Percentiles rank a stretch among this genome's conserved stretches.
Conservation (phyloP, 2,888 invertebrate species). For the Alcis repandata region DNA sequence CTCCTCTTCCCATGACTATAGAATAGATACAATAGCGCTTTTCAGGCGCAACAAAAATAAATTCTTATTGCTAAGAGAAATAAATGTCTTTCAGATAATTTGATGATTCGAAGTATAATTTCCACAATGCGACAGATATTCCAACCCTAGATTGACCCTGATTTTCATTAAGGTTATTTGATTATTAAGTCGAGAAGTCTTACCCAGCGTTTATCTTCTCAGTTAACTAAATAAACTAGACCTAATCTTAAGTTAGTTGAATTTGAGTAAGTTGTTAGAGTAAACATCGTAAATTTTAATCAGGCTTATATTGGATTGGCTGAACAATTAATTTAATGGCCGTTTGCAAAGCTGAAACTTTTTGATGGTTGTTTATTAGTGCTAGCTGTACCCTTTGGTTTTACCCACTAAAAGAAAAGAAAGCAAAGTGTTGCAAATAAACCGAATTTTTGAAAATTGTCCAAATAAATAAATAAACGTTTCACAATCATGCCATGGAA, state of each 20-base stretch:
- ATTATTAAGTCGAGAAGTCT: conserved; percentile 21
- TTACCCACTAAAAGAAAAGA: no score
- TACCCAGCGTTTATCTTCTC: conserved; percentile 21
- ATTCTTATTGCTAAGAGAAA: no score
- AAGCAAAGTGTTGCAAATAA: no score
- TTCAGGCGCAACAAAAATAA: no score
- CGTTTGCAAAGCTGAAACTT: conserved; percentile 3
- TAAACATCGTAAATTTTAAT: conserved; percentile 32
- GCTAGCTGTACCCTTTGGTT: background rate
- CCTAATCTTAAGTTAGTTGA: conserved; percentile 28
- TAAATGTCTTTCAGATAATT: no score
- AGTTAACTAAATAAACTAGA: conserved; percentile 28
- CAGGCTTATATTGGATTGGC: conserved; percentile 7
- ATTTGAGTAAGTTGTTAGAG: conserved; percentile 22
- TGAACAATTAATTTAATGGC: conserved; percentile 20
- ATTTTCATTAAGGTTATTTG: conserved; percentile 8
- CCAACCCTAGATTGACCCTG: background rate
- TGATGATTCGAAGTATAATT: no score
- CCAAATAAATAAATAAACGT: no score
- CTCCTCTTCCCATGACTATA: no score
- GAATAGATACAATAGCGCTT: no score
- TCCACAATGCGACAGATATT: background rate
- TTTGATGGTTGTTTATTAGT: conserved; percentile 11
- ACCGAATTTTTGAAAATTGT: no score
- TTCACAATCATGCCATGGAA: no score